Base-by-base conservation (phyloP, 2,797 vertebrate genomes). In the Pelobates cultripes region DNA sequence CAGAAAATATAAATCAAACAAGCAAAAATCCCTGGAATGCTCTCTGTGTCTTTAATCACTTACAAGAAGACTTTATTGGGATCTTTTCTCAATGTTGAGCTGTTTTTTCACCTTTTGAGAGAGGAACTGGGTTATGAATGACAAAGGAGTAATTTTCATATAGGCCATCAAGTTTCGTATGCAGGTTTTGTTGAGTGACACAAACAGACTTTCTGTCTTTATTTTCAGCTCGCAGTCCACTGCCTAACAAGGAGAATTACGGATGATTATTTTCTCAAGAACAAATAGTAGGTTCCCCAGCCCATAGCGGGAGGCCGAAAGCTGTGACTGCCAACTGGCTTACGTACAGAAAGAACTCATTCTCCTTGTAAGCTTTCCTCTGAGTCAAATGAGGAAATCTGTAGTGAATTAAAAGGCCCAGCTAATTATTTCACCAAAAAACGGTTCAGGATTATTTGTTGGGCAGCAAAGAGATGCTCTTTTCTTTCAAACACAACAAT, bases 341-440 rank as follows among this genome's bases (percentile, higher is more conserved):
- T 66, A 14, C 2, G 1, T 80, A 86, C 89, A 88, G 85, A 86
- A 67, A 80, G 81, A 84, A 83, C 84, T 89, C 84, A 87, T 88
- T 87, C 86, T n/a, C 78, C 85, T 81, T 86, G 85, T 79, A 0
- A 87, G 89, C 81, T 40, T 85, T 79, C 88, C 87, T 87, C 87
- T 86, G 88, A 87, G 86, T 43, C 55, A 77, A 86, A 67, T 3
- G 79, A 88, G 88, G 87, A 88, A 88, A 85, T 28, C 73, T 86
- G 86, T 85, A 85, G 85, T 86, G 87, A 85, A 88, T 86, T 10
- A 80, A 78, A 70, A 0, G 2, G 53, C 77, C 82, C 61, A 78
- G 72, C 14, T 84, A 10, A 73, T 73, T 84, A 0, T 44, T 2
- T 53, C 89, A 86, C 85, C 87, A 88, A 83, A 40, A 78, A 53